Evolutionary conservation across 2,797 vertebrate species (phyloP).

Genomic region (Acanthurus tractus): DNA sequence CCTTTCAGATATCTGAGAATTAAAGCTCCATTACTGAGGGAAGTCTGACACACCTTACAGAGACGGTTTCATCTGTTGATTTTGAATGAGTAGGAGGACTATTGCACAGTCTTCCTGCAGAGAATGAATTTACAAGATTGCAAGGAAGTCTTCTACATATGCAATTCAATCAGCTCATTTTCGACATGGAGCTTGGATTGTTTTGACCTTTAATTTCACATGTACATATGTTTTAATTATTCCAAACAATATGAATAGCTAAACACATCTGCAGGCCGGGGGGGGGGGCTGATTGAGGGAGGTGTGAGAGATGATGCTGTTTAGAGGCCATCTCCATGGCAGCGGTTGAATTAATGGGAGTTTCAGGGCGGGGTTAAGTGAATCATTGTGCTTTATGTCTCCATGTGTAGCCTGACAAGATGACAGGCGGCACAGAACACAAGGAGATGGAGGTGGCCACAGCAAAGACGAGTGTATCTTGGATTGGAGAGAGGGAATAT

Average conservation of each 20-base stretch:
- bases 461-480: slow-evolving; percentile 7
- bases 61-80: slow-evolving; percentile 61
- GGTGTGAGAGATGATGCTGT: slow-evolving; percentile 55
- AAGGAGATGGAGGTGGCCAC: slow-evolving; percentile 20
- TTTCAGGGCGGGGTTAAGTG: slow-evolving; percentile 70
- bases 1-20: slow-evolving; percentile 49
- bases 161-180: not conserved
- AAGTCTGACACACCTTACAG: slow-evolving; percentile 22
- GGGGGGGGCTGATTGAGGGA: slow-evolving; percentile 15
- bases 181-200: not conserved
- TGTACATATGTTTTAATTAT: slow-evolving; percentile 11
- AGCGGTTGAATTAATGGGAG: slow-evolving; percentile 77
- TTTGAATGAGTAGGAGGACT: not conserved
- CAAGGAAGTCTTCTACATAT: not conserved
- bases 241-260: slow-evolving; percentile 8
- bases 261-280: slow-evolving; percentile 14
- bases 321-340: slow-evolving; percentile 77
- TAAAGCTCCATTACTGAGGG: slow-evolving; percentile 33
- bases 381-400: slow-evolving; percentile 68
- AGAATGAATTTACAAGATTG: slow-evolving; percentile 15
- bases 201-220: not conserved
- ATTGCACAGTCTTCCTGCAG: not conserved
- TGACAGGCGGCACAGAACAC: slow-evolving; percentile 39
- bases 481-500: slow-evolving; percentile 12
- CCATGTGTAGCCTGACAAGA: slow-evolving; percentile 34